Base-by-base conservation (phyloP, 2,888 invertebrate species). In the Cantharis nigra region DNA sequence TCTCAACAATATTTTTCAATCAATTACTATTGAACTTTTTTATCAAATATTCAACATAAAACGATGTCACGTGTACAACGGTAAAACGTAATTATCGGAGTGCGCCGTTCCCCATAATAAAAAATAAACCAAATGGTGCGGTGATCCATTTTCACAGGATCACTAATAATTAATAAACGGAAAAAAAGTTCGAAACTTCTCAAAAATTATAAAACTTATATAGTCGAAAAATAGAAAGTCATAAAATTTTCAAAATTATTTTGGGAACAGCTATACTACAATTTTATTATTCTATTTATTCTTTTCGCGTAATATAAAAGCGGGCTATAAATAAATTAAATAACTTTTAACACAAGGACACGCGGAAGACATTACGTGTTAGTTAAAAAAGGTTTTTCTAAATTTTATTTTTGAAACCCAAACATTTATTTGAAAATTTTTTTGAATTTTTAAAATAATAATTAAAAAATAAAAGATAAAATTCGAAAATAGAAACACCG, bases 331-430 rank as follows among this genome's bases (percentile, higher is more conserved):
- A 49, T 49, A 49, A 49, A 49, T 49, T 49, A 49, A 49, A 49
- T 49, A 49, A 49, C 49, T n/a, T 33, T 2, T n/a, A n/a, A 49
- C n/a, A 9, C 49, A 49, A 49, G 49, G 49, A 49, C 49, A 49
- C 7, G 49, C 49, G 49, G 49, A 49, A 49, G 49, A 49, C 49
- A n/a, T 71, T 72, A 78, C 64, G 26, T 28, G 77, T 1, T 49
- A n/a, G 7, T n/a, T n/a, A 49, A 49, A 49, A 49, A n/a, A 5
- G 7, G 2, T n/a, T n/a, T 49, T 49, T 49, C n/a, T 49, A 11
- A 3, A 13, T 33, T 49, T 49, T n/a, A 49, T 49, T 49, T 49
- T 49, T 2, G 49, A 13, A n/a, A 7, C n/a, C n/a, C 49, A 2
- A 49, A 49, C 49, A n/a, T 49, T 49, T 13, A 7, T n/a, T 49